Evolutionary conservation across 1,140 invertebrate genomes (phyloP).

Genomic region (Drosophila santomea): DNA sequence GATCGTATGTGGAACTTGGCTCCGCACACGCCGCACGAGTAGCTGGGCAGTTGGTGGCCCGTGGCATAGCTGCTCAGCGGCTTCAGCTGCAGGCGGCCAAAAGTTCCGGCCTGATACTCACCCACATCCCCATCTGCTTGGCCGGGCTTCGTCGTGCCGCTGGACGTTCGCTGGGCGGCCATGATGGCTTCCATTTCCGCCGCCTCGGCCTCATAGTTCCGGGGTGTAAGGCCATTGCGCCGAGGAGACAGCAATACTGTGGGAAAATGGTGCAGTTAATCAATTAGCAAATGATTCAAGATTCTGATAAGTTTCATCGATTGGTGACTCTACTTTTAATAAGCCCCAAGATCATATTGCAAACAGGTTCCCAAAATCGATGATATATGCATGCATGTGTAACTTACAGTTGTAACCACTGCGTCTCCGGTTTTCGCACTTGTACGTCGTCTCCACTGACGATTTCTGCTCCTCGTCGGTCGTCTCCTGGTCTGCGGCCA

Average conservation of each 20-base stretch:
- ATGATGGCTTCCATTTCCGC: constrained; percentile 16
- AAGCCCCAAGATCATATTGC: not conserved
- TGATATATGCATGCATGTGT: not conserved
- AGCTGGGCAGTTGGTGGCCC: constrained; percentile 21
- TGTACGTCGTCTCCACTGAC: constrained; percentile 4
- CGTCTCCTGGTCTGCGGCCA: not conserved
- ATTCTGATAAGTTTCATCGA: not conserved
- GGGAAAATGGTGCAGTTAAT: not conserved
- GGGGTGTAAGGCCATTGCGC: constrained; percentile 62
- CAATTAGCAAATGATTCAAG: too few relatives aligned
- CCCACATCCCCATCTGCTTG: too few relatives aligned
- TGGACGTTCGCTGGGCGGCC: constrained; percentile 2
- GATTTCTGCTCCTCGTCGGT: not conserved
- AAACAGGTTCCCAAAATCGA: not conserved
- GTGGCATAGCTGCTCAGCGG: constrained; percentile 3
- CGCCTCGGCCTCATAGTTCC: constrained; percentile 33
- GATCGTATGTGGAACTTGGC: constrained; percentile 63
- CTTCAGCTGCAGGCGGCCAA: not conserved
- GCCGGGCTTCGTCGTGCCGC: not conserved
- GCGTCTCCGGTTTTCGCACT: not conserved
- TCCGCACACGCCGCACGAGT: constrained; percentile 54
- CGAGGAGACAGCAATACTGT: constrained; percentile 37
- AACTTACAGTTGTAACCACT: constrained; percentile 11
- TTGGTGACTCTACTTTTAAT: not conserved
- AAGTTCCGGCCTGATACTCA: not conserved